Evolutionary conservation across 2,888 invertebrate genomes (phyloP), one percentile per base, ranked within the genome.

Genomic region (Apodemia zela): DNA sequence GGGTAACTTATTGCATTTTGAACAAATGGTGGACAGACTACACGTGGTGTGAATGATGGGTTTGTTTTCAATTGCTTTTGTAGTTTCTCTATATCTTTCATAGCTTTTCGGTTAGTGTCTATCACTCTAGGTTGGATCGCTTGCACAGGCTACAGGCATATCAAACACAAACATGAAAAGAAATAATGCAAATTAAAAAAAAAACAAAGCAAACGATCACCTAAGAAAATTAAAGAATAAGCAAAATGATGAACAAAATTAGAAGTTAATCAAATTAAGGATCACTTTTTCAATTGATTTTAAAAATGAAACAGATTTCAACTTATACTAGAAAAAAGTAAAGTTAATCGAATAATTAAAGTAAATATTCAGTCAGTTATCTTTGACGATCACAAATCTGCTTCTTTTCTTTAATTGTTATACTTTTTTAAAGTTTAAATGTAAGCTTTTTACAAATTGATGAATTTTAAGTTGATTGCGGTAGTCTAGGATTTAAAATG

Each of bases 41-140:
- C 75, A 69, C 91, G 84, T 42, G 92, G 91, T 25, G 90, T 82
- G 65, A 91, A 92, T 10, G 92, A 91, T 3, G 92, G 92, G 68
- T 92, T 92, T 18, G 90, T 91, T 45, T 87, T 87, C 71, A 92
- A 68, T 73, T 92, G 92, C 68, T 86, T 90, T 77, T 92, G 89
- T 66, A 92, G 76, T 13, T 81, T 76, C 66, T 84, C 88, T 18
- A 89, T 85, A 60, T 84, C 81, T 79, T 89, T 89, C 0, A 77
- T 70, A 3, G 78, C 73, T 72, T 85, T 91, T 67, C 76, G 75
- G 69, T 81, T 87, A 61, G 84, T 84, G 63, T 89, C 85, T 71
- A 93, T 84, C 72, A 93, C 92, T 85, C 91, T 80, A 62, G 92
- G 92, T 70, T 92, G 92, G 68, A 92, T 92, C 54, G 89, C 90